Conservation (phyloP, 2,113 vertebrate species). For the Barbus barbus region DNA sequence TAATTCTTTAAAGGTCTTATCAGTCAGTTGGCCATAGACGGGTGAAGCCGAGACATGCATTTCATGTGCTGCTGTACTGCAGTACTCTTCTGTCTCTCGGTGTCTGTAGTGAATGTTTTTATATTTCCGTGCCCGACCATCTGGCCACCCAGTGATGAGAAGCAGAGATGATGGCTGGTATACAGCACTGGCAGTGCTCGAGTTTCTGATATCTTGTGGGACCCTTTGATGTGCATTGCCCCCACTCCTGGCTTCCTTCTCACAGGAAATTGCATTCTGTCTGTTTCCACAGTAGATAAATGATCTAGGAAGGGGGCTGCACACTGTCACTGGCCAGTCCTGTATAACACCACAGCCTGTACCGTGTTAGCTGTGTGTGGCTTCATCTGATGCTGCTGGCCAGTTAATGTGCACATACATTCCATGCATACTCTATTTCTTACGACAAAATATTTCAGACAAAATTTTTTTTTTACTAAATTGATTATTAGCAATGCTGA, state of each 20-base stretch:
- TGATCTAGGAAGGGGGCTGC: slow-evolving; percentile 73
- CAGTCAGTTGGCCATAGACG: background rate
- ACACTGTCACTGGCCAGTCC: slow-evolving; percentile 72
- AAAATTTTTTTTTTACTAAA: no score
- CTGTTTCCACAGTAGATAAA: slow-evolving; percentile 78
- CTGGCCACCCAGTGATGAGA: slow-evolving; percentile 59
- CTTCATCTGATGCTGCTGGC: slow-evolving; percentile 47
- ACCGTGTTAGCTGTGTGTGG: slow-evolving; percentile 67
- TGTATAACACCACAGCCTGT: slow-evolving; percentile 72
- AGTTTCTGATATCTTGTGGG: slow-evolving; percentile 69
- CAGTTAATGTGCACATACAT: slow-evolving; percentile 39
- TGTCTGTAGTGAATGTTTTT: slow-evolving; percentile 73
- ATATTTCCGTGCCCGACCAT: slow-evolving; percentile 63
- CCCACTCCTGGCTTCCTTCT: slow-evolving; percentile 61
- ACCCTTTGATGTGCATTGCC: slow-evolving; percentile 77
- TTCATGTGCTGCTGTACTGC: no score
- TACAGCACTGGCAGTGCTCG: slow-evolving; percentile 69
- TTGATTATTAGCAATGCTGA: no score
- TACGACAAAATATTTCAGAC: no score
- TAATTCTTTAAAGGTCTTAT: background rate
- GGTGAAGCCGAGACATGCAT: background rate
- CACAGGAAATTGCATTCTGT: slow-evolving; percentile 79
- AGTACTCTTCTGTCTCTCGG: slow-evolving; percentile 52
- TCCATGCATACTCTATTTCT: slow-evolving; percentile 1
- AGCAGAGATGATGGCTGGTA: slow-evolving; percentile 73